A percentile compares a stretch with the other conserved stretches of the same genome.
Evolutionary conservation across 2,797 vertebrate species (phyloP).

Genomic region (Otus scops): DNA sequence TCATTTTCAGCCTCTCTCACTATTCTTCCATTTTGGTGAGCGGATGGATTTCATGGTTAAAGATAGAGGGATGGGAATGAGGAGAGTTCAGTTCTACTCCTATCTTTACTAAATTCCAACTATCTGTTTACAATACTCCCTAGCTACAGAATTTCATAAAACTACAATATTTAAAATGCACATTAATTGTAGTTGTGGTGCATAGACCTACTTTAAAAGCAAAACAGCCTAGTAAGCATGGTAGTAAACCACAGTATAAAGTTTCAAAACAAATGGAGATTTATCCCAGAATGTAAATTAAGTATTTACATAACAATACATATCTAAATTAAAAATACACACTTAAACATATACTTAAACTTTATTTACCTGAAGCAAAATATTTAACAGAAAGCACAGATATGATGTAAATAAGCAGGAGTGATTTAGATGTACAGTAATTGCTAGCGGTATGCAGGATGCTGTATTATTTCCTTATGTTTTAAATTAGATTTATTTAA

Average conservation of each 20-base stretch:
- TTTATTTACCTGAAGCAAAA: not conserved
- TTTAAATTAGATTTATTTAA: not conserved
- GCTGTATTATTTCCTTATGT: not conserved
- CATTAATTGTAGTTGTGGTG: not conserved
- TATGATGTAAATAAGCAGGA: not conserved
- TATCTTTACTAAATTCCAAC: not conserved
- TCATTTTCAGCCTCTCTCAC: not conserved
- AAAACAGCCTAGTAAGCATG: not conserved
- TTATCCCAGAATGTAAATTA: not conserved
- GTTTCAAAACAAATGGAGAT: not conserved
- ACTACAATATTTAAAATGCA: not conserved
- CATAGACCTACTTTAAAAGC: not conserved
- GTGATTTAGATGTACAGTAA: not conserved
- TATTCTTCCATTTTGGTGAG: not conserved
- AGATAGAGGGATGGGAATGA: not conserved
- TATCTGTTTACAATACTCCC: not conserved
- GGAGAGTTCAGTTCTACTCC: not conserved
- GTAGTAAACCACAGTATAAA: not conserved
- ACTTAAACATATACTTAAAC: not conserved
- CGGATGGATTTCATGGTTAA: not conserved
- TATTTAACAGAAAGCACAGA: not conserved
- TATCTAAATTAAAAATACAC: not conserved
- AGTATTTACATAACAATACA: not conserved
- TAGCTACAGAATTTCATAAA: not conserved
- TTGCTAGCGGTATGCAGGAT: not conserved